Evolutionary conservation across 2,797 vertebrate genomes (phyloP).

Genomic region (Rhinophrynus dorsalis): DNA sequence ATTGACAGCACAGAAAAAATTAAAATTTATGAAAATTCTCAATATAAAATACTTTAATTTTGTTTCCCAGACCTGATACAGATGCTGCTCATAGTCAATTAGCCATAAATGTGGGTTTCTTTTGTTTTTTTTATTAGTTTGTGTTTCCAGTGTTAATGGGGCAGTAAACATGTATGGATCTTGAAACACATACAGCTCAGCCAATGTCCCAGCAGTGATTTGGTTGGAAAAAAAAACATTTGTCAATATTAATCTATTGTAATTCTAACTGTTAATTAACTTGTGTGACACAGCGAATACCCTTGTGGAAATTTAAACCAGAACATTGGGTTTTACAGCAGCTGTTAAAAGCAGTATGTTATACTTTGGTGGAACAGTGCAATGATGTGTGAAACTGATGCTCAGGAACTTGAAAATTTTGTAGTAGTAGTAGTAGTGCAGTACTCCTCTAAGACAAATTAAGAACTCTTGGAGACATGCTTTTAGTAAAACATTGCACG

Average conservation of each 20-base stretch:
- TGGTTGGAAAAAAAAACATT: background rate
- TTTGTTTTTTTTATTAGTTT: background rate
- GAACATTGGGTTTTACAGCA: background rate
- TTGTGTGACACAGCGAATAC: background rate
- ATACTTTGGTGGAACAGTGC: background rate
- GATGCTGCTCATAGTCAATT: background rate
- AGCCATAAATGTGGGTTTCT: too few relatives aligned
- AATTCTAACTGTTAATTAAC: background rate
- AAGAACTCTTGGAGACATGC: too few relatives aligned
- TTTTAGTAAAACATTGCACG: too few relatives aligned
- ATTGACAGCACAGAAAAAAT: too few relatives aligned
- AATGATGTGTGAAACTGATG: too few relatives aligned
- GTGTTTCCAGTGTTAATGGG: background rate
- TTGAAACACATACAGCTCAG: background rate
- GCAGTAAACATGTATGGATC: slow-evolving; percentile 8
- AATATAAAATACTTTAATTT: too few relatives aligned
- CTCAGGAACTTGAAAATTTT: too few relatives aligned
- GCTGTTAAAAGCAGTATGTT: background rate
- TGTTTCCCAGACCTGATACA: too few relatives aligned
- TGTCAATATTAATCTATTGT: slow-evolving; percentile 6
- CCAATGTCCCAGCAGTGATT: background rate
- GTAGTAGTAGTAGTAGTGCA: too few relatives aligned
- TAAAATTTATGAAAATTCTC: too few relatives aligned
- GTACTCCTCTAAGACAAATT: too few relatives aligned
- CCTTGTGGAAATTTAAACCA: background rate